phyloP scores from a whole-genome alignment of 2,797 vertebrate species.

The Lemur catta region DNA sequence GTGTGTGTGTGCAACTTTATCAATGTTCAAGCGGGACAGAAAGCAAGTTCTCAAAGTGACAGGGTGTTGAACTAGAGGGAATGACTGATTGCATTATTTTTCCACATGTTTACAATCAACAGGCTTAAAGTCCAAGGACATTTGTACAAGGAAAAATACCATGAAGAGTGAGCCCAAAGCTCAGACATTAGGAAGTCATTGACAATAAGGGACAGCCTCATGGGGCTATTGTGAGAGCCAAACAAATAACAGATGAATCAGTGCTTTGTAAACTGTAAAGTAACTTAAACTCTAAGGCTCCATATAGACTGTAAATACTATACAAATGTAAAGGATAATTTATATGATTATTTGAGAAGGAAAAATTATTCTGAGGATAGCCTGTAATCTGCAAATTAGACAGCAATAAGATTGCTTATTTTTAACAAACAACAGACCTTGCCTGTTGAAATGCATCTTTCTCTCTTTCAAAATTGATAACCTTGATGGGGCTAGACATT shows the following conservation, averaged over 20 bases:
- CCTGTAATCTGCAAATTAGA: not conserved
- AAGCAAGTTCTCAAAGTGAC: conserved; percentile 23
- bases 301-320: not conserved
- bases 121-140: conserved; percentile 77
- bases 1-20: not conserved
- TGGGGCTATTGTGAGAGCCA: not conserved
- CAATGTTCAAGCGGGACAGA: not conserved
- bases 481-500: not conserved
- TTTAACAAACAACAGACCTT: not conserved
- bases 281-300: not conserved
- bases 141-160: conserved; percentile 77
- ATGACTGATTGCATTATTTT: conserved; percentile 66
- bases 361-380: not conserved
- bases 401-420: not conserved
- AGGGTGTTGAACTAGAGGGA: conserved; percentile 63
- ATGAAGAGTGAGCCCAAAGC: conserved; percentile 70
- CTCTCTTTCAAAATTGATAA: conserved; percentile 14
- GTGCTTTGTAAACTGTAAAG: not conserved
- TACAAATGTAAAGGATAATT: not conserved
- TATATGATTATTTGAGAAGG: not conserved
- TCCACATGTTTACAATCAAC: conserved; percentile 73
- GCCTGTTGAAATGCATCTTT: not conserved
- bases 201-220: not conserved
- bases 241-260: not conserved
- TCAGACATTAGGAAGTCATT: conserved; percentile 63